phyloP scores from a whole-genome alignment of 2,888 invertebrate genomes.

The Erebia ligea region DNA sequence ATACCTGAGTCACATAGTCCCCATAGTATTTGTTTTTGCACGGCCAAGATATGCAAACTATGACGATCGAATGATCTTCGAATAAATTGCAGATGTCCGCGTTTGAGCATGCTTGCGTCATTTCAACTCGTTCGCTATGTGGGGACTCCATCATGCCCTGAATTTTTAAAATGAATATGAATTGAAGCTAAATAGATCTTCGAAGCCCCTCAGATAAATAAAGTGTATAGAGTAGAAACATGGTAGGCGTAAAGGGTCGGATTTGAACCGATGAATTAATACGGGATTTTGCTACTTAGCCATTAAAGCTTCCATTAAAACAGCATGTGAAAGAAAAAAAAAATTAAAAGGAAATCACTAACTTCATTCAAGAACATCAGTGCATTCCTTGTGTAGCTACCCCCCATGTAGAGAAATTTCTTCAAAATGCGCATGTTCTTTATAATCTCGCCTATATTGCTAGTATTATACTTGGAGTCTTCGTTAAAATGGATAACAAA shows the following conservation, averaged over 20 bases:
- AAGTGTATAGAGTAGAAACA: too few relatives aligned
- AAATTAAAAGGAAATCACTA: constrained; percentile 28
- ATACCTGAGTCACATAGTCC: constrained; percentile 59
- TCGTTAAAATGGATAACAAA: constrained; percentile 74
- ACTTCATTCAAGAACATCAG: constrained; percentile 71
- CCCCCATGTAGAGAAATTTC: constrained; percentile 72
- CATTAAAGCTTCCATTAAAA: too few relatives aligned
- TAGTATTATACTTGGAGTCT: constrained; percentile 61
- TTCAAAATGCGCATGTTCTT: constrained; percentile 72
- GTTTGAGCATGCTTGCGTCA: constrained; percentile 62
- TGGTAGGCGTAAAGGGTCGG: too few relatives aligned
- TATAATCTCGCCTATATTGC: constrained; percentile 66
- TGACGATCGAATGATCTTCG: constrained; percentile 63
- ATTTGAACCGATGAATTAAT: too few relatives aligned
- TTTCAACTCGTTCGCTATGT: constrained; percentile 62
- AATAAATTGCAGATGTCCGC: constrained; percentile 73
- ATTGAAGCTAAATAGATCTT: too few relatives aligned
- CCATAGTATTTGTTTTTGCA: constrained; percentile 56
- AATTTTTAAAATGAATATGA: not conserved
- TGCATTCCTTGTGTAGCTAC: constrained; percentile 63
- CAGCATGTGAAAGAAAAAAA: too few relatives aligned
- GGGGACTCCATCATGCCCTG: constrained; percentile 62
- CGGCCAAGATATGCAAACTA: constrained; percentile 62
- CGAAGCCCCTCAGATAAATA: too few relatives aligned
- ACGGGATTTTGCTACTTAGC: too few relatives aligned